Evolutionary conservation across 1,140 invertebrate genomes (phyloP), one percentile per base, ranked within the genome.

Genomic region (Homalodisca vitripennis): DNA sequence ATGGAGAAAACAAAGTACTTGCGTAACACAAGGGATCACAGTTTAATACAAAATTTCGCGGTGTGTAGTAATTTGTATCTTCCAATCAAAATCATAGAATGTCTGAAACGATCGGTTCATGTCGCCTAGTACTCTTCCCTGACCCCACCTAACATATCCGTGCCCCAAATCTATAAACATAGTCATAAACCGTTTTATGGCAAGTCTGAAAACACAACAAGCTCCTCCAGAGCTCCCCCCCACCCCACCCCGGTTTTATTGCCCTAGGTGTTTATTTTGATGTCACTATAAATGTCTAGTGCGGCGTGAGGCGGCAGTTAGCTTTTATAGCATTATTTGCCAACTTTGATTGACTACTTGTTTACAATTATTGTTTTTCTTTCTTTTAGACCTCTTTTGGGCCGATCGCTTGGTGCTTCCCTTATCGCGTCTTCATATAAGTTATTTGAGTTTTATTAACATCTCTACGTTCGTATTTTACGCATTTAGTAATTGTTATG

Each of bases 201-300:
- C 48, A 51, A 14, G 14, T 51, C 48, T 51, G 14, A 51, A 51
- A 51, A 51, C 48, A 51, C 48, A 51, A 51, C 48, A 51, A 51
- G 48, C 48, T 22, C 48, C 22, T 51, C 22, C 48, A 14, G 14
- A 20, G 14, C n/a, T n/a, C 3, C n/a, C 48, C 48, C n/a, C 48
- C 48, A 14, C 6, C 48, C 48, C 3, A 3, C 55, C 55, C 12
- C 27, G 24, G 55, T 60, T 60, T 60, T 60, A 60, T 60, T 60
- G 27, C 55, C 6, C 55, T 30, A 60, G 55, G 55, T 60, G 55
- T 60, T 60, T 60, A 60, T 60, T 60, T 60, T 60, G 55, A 60
- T 60, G 55, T 26, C 55, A 30, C 55, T 27, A 26, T 60, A 60
- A 60, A 60, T 29, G 55, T 60, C 55, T 60, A 60, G 55, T 10